Conservation (phyloP, 1,140 invertebrate genomes). For the Hyposmocoma kahamanoa region DNA sequence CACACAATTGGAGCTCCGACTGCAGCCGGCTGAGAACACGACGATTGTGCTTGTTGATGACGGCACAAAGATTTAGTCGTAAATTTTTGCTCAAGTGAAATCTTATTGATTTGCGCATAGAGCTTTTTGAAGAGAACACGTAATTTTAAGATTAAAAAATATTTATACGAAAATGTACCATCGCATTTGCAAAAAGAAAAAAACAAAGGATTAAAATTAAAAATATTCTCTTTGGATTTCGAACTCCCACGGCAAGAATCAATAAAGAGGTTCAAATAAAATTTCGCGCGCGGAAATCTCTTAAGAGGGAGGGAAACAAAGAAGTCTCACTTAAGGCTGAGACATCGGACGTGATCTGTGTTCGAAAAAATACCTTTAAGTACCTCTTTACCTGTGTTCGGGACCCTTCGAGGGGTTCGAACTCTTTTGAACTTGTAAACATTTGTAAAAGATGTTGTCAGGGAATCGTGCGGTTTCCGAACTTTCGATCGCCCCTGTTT, state of each 20-base stretch:
- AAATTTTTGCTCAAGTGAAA: too few relatives aligned
- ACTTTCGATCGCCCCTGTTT: slow-evolving; percentile 28
- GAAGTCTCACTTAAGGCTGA: slow-evolving; percentile 65
- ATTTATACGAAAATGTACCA: too few relatives aligned
- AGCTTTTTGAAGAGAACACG: too few relatives aligned
- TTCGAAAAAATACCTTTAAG: slow-evolving; percentile 65
- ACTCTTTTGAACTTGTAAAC: slow-evolving; percentile 50
- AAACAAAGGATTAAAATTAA: too few relatives aligned
- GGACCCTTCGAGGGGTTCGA: slow-evolving; percentile 31
- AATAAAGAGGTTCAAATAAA: slow-evolving; percentile 41
- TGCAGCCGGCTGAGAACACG: slow-evolving; percentile 14
- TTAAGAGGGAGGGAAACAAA: slow-evolving; percentile 39
- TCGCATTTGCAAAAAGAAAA: too few relatives aligned
- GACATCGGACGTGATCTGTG: slow-evolving; percentile 65
- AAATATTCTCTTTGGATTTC: slow-evolving; percentile 10
- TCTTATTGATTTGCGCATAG: too few relatives aligned
- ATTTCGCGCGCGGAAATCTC: slow-evolving; percentile 41
- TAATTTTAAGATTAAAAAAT: too few relatives aligned
- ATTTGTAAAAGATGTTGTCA: slow-evolving; percentile 40
- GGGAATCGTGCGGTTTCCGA: slow-evolving; percentile 39
- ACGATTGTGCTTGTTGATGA: slow-evolving; percentile 6
- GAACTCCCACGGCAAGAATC: slow-evolving; percentile 27
- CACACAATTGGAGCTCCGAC: slow-evolving; percentile 34
- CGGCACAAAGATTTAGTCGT: too few relatives aligned
- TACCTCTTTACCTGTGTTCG: slow-evolving; percentile 55